A percentile compares a stretch with the other conserved stretches of the same genome.
phyloP scores from a whole-genome alignment of 2,797 vertebrate genomes.

The Hypotaenidia philippensis region DNA sequence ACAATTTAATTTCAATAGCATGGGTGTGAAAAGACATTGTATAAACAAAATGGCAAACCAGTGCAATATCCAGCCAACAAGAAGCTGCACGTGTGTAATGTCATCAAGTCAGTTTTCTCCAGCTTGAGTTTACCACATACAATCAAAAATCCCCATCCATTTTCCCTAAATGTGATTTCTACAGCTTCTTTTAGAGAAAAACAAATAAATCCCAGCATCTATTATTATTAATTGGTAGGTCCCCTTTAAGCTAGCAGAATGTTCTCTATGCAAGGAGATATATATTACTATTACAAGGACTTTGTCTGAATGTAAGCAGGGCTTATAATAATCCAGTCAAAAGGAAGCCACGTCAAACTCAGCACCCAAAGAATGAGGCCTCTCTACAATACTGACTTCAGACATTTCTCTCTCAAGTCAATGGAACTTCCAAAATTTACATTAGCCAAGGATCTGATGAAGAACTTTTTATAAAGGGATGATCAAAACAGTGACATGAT shows the following conservation, averaged over 20 bases:
- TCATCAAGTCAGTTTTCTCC: neutral
- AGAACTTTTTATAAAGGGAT: neutral
- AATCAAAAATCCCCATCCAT: neutral
- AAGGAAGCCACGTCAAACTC: neutral
- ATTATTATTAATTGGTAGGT: neutral
- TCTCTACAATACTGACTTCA: neutral
- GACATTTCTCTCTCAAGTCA: neutral
- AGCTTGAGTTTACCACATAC: neutral
- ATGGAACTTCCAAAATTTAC: neutral
- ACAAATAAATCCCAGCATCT: neutral
- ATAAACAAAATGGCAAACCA: slow-evolving; percentile 4
- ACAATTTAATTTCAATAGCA: neutral
- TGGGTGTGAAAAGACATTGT: neutral
- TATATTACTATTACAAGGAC: neutral
- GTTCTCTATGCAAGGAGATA: neutral
- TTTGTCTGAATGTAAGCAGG: neutral
- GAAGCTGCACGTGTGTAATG: neutral
- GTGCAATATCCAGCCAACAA: neutral
- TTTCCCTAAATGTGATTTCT: neutral
- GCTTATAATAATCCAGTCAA: neutral
- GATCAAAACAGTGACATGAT: neutral
- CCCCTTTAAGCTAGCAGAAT: neutral
- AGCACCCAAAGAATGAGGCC: neutral
- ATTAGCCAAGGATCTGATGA: neutral
- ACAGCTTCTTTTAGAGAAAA: neutral